These are phyloP conservation scores for Emydura subglobosa DNA, from an alignment of 2,113 vertebrate species.

Conservation along the genomic window DNA sequence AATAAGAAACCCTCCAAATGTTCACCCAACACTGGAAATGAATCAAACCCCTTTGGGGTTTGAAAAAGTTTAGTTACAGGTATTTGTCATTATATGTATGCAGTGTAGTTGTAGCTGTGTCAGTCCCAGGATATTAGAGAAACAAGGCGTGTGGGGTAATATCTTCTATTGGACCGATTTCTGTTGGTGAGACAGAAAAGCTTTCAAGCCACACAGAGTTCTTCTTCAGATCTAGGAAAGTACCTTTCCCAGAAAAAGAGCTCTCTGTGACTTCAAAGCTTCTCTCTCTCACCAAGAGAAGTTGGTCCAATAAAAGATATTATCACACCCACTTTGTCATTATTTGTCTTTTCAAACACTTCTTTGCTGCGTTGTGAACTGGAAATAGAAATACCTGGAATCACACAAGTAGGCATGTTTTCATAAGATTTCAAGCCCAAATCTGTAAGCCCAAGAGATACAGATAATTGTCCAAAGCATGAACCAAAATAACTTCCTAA, in stretches of 20 bases:
- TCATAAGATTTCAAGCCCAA: neutral
- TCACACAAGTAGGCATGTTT: neutral
- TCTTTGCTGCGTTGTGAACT: neutral
- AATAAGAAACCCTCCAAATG: neutral
- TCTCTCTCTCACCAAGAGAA: neutral
- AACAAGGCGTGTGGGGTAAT: neutral
- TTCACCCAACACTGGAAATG: neutral
- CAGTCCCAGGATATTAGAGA: neutral
- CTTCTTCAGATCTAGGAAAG: neutral
- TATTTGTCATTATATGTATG: rapidly evolving
- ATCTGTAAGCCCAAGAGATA: neutral
- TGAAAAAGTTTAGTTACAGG: neutral
- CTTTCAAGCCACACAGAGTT: neutral
- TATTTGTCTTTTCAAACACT: neutral
- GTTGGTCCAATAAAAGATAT: neutral
- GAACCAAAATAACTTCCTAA: neutral
- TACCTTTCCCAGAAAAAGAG: neutral
- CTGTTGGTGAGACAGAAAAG: neutral
- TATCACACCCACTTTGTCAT: neutral
- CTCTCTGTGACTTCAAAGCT: neutral
- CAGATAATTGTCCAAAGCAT: neutral
- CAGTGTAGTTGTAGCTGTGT: neutral
- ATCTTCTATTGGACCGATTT: neutral
- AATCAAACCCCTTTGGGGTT: neutral
- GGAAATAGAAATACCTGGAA: rapidly evolving